Evolutionary conservation across 2,797 vertebrate species (phyloP), one percentile per base, ranked within the genome.

Genomic region (Rhodeus uyekii): DNA sequence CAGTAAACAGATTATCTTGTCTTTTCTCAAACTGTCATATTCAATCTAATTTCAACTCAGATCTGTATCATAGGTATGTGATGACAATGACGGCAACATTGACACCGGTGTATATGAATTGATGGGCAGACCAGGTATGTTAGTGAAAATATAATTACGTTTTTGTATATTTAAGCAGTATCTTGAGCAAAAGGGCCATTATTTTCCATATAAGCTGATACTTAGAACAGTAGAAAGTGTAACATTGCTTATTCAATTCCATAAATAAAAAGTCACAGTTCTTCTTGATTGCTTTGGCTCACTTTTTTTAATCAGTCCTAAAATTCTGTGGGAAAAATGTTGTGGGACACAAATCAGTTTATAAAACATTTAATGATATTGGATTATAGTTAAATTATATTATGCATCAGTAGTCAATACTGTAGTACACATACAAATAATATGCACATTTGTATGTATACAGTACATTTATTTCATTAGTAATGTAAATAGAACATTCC

Each of bases 91-190:
- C 80, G 87, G 80, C 83, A 84, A 83, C 44, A 85, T 74, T 0
- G 91, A 92, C 27, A 68, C 78, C 64, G 69, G 87, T 3, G 89
- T 93, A 78, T 93, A 93, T 5, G 92, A 93, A 86, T 82, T 89
- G 81, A 94, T 93, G 93, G 46, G 86, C 85, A 79, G 89, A 12
- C 65, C 93, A 88, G 92, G 93, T 93, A 90, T 91, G 91, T 89
- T n/a, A 58, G 22, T 50, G 3, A 14, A 36, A 38, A 60, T 63
- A 60, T 29, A 1, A 58, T 24, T 1, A 14, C 14, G 14, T 14
- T 16, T 16, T 16, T 29, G 24, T 53, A 60, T 29, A 29, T 14
- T 29, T 58, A 27, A 58, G 13, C 24, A 58, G 27, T 55, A 24
- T 24, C 4, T 24, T 24, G 53, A 55, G 53, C n/a, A 55, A 55